Conservation (phyloP, 2,888 invertebrate species). For the Lithophane ornitopus region DNA sequence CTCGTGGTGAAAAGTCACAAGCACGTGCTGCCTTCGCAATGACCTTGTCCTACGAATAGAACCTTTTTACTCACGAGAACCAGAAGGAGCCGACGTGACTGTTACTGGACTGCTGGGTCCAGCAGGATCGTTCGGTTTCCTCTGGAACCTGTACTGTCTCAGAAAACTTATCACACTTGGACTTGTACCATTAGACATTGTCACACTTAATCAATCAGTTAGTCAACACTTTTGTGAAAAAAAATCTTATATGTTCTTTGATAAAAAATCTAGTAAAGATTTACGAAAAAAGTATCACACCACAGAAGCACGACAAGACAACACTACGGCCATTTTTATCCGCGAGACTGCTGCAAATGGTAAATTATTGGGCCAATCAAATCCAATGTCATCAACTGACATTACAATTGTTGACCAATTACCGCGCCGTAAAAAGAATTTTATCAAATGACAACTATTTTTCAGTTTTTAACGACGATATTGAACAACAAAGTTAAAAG, state of each 20-base stretch:
- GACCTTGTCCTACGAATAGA: constrained; percentile 45
- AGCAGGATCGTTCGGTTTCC: constrained; percentile 87
- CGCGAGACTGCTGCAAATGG: constrained; percentile 82
- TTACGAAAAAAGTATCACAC: constrained; percentile 77
- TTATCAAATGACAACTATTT: constrained; percentile 63
- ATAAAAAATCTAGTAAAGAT: constrained; percentile 74
- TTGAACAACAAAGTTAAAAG: constrained; percentile 29
- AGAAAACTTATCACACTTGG: constrained; percentile 92
- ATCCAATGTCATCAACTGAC: constrained; percentile 52
- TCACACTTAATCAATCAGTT: constrained; percentile 66
- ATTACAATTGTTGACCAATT: constrained; percentile 63
- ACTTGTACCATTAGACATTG: constrained; percentile 88
- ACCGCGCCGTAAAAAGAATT: constrained; percentile 13
- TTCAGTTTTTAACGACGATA: constrained; percentile 27
- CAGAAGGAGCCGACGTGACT: constrained; percentile 81
- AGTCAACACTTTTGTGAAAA: constrained; percentile 60
- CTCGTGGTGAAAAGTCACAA: constrained; percentile 67
- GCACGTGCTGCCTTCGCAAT: constrained; percentile 70
- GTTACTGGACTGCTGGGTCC: constrained; percentile 80
- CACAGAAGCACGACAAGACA: constrained; percentile 80
- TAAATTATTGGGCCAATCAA: constrained; percentile 72
- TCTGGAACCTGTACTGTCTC: constrained; percentile 93
- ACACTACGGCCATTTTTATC: constrained; percentile 89
- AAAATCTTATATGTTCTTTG: constrained; percentile 66
- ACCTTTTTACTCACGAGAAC: constrained; percentile 81